Evolutionary conservation across 2,888 invertebrate species (phyloP).

Genomic region (Psylliodes chrysocephalus): DNA sequence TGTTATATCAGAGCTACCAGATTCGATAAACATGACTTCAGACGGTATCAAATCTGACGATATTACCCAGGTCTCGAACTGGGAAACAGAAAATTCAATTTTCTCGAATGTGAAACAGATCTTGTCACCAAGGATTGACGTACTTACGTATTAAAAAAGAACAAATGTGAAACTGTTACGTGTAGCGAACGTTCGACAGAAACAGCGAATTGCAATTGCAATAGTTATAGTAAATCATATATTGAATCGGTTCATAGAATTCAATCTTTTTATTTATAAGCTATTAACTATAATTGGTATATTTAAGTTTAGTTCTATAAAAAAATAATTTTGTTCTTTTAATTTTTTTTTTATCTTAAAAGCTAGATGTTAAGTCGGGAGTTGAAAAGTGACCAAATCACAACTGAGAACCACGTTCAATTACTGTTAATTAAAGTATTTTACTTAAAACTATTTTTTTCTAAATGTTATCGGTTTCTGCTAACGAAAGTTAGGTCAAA

Average conservation of each 20-base stretch:
- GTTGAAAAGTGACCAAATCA: too few species aligned
- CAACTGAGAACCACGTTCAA: too few species aligned
- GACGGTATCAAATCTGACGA: conserved; percentile 33
- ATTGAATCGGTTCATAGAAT: background rate
- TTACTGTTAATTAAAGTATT: too few species aligned
- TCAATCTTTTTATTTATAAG: too few species aligned
- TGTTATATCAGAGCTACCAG: conserved; percentile 21
- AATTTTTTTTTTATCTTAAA: too few species aligned
- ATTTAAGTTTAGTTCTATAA: too few species aligned
- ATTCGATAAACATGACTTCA: conserved; percentile 33
- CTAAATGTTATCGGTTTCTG: too few species aligned
- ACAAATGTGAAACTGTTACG: conserved; percentile 11
- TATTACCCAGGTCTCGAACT: conserved; percentile 23
- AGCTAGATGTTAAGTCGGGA: too few species aligned
- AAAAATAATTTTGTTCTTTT: too few species aligned
- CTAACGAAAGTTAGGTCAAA: too few species aligned
- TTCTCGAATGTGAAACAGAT: conserved; percentile 31
- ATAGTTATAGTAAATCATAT: background rate
- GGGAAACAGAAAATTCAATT: conserved; percentile 33
- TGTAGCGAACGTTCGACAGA: conserved; percentile 9
- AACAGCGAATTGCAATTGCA: conserved; percentile 22
- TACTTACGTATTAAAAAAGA: conserved; percentile 26
- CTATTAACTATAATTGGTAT: too few species aligned
- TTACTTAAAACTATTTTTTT: too few species aligned
- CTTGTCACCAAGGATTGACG: conserved; percentile 22